Base-by-base conservation (phyloP, 2,113 vertebrate genomes). In the Antigone vipio region DNA sequence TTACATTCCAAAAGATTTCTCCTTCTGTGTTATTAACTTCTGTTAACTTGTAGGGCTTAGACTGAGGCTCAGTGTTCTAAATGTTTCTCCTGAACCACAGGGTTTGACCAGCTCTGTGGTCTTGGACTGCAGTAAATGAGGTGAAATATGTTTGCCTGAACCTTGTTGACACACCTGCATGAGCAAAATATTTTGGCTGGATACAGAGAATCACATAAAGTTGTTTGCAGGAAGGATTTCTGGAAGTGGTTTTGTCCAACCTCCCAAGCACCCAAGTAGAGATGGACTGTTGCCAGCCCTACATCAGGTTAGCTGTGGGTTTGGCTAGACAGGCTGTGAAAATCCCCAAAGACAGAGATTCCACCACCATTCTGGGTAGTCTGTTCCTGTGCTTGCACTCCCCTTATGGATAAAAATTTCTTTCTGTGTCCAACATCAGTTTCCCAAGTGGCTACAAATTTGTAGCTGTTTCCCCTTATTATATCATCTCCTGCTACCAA, bases 401-500 rank as follows among this genome's bases (percentile, higher is more conserved):
- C 11, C 7, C 10, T 74, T 81, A 34, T 78, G 56, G 19, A 11
- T 69, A n/a, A 82, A 85, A 16, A n/a, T 40, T 82, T 44, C 8
- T 56, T 3, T 69, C 50, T 5, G 2, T 34, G 8, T 59, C n/a
- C 82, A 67, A 5, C 5, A 6, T 75, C 3, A 2, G 26, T 73
- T 92, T 82, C 26, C 35, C 30, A 69, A 26, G 17, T 29, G 15
- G 9, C 20, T 81, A 42, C 10, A 59, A 38, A 53, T 69, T 30
- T 32, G 1, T 58, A 69, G 21, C 5, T 0, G 0, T 82, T 89
- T 71, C 15, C 11, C 22, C 0, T 30, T 16, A 2, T 56, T 52
- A 0, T 50, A 10, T 74, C 2, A 9, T 34, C 21, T 56, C 19
- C 47, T 83, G 20, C 49, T 60, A 13, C 18, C 23, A 60, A 20